phyloP scores from a whole-genome alignment of 2,113 vertebrate genomes.

The Periophthalmodon schlosseri region DNA sequence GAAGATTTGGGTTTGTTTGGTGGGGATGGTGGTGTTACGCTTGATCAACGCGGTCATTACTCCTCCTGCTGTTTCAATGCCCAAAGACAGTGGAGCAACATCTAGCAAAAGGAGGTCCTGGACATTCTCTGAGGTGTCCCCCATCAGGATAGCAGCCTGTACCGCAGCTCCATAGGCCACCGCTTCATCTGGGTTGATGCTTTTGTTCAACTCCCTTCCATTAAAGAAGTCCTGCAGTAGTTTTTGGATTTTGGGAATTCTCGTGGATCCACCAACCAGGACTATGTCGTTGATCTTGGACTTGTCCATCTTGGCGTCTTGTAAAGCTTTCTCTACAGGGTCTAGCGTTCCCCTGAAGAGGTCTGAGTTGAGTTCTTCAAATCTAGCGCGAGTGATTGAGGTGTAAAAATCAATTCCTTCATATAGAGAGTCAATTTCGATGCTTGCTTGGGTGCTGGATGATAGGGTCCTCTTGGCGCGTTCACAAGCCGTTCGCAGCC shows the following conservation, averaged over 20 bases:
- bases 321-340: conserved; percentile 69
- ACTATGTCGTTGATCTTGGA: conserved; percentile 68
- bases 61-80: conserved; percentile 69
- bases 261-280: conserved; percentile 70
- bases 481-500: conserved; percentile 70
- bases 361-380: conserved; percentile 73
- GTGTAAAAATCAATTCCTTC: conserved; percentile 75
- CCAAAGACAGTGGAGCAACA: conserved; percentile 66
- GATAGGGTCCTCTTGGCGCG: conserved; percentile 73
- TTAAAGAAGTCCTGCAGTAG: conserved; percentile 71
- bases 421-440: conserved; percentile 72
- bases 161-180: conserved; percentile 70
- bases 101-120: conserved; percentile 71
- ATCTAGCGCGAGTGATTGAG: conserved; percentile 71
- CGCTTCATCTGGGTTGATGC: conserved; percentile 72
- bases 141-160: conserved; percentile 72
- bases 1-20: conserved; percentile 74
- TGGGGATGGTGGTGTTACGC: conserved; percentile 73
- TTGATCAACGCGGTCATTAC: conserved; percentile 72
- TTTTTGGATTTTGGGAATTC: conserved; percentile 76
- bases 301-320: conserved; percentile 71
- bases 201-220: conserved; percentile 71
- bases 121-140: conserved; percentile 71
- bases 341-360: conserved; percentile 72
- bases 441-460: conserved; percentile 70